Evolutionary conservation across 2,888 invertebrate genomes (phyloP).

Genomic region (Timema podura): DNA sequence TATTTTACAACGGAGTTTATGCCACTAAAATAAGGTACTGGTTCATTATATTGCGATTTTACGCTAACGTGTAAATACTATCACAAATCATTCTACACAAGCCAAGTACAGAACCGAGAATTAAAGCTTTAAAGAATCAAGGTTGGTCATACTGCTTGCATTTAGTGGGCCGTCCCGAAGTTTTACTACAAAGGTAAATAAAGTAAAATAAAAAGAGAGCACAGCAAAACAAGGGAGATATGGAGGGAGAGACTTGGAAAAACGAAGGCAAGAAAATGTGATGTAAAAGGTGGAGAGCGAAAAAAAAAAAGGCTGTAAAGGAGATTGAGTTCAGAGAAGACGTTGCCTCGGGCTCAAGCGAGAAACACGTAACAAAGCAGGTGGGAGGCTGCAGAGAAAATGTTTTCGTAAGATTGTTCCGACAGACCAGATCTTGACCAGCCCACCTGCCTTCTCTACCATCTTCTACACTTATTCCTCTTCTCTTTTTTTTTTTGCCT

Average conservation of each 20-base stretch:
- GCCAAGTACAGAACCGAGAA: not conserved
- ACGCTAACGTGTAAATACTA: not conserved
- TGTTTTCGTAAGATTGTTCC: constrained; percentile 31
- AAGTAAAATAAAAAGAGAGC: not conserved
- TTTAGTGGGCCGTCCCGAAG: not conserved
- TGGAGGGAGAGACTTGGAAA: not conserved
- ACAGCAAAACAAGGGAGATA: not conserved
- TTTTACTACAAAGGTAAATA: not conserved
- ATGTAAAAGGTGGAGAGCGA: constrained; percentile 11
- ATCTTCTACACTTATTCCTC: constrained; percentile 11
- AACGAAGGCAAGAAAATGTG: not conserved
- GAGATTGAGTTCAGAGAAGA: not conserved
- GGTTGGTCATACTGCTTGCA: constrained; percentile 12
- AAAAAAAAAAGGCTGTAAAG: constrained; percentile 10
- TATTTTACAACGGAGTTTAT: no score
- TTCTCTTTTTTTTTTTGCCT: not conserved
- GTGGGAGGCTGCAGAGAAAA: constrained; percentile 24
- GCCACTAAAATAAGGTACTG: no score
- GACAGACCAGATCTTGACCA: constrained; percentile 28
- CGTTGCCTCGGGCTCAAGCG: constrained; percentile 14
- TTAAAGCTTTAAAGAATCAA: not conserved
- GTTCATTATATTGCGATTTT: not conserved
- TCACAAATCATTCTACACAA: not conserved
- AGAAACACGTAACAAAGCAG: constrained; percentile 26
- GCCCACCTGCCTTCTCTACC: constrained; percentile 29